Conservation (phyloP, 2,113 vertebrate genomes). For the Lampris megalopsis region DNA sequence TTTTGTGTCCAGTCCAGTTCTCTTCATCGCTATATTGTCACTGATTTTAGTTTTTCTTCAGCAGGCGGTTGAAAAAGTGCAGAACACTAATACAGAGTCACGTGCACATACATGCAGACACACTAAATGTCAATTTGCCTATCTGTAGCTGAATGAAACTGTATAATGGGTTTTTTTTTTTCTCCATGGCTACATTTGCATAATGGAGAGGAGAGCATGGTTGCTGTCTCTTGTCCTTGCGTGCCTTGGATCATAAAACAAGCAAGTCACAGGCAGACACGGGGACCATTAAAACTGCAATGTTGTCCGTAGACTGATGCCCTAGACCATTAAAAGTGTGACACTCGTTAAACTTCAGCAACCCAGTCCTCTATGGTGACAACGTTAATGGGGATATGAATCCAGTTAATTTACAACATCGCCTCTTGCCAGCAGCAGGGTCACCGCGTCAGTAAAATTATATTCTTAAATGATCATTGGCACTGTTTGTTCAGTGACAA, state of each 20-base stretch:
- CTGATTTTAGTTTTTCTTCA: neutral
- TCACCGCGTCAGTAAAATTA: conserved; percentile 41
- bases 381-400: conserved; percentile 31
- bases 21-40: conserved; percentile 9
- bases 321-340: conserved; percentile 39
- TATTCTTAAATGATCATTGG: conserved; percentile 23
- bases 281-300: conserved; percentile 45
- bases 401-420: conserved; percentile 24
- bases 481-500: neutral
- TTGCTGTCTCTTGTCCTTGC: conserved; percentile 49
- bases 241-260: conserved; percentile 56
- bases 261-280: conserved; percentile 36
- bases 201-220: conserved; percentile 63
- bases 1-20: conserved; percentile 19
- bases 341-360: conserved; percentile 67
- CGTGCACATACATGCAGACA: neutral
- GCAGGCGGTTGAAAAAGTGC: too few species aligned
- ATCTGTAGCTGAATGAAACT: conserved; percentile 61
- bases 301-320: conserved; percentile 53
- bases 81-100: conserved; percentile 11
- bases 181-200: conserved; percentile 63
- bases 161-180: conserved; percentile 74
- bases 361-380: conserved; percentile 26
- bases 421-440: neutral
- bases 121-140: conserved; percentile 59